Base-by-base conservation (phyloP, 2,888 invertebrate genomes). In the Galerucella nymphaeae region DNA sequence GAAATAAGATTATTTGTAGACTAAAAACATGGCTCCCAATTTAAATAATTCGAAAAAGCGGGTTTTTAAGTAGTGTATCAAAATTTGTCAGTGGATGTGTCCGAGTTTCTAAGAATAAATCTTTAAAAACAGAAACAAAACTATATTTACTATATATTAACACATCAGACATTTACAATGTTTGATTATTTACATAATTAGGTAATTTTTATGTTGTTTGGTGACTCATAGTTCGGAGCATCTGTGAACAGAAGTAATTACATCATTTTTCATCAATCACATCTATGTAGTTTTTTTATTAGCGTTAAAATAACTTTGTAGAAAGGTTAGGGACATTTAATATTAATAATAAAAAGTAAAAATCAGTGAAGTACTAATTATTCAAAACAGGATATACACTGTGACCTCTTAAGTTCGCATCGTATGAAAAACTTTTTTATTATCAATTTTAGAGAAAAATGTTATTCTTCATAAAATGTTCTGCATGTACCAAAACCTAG, bases 1-100 rank as follows among this genome's bases (percentile, higher is more conserved):
- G 59, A 68, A 61, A 61, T 61, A 68, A 42, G 41, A 23, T 68
- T 48, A 16, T 57, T 59, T 61, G 61, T 68, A 30, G 23, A 68
- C 38, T 20, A 68, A 48, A 18, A 57, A 57, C 68, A 68, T 30
- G 16, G 68, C 68, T 68, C 61, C 61, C 48, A 45, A 13, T 45
- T 45, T 45, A 45, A 38, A 38, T 38, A 38, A 38, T 1, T 38
- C 30, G 30, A 9, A 38, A 38, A 38, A 38, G 5, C 5, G 30
- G 30, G 30, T 48, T 48, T 48, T 48, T 14, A n/a, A 48, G n/a
- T 48, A 16, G 1, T 45, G 45, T 13, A 45, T 14, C 3, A 11
- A 4, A 45, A 45, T 45, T 14, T 13, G 11, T 14, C 45, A 45
- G n/a, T 10, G 16, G 18, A 53, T 9, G 10, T 53, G 53, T 18